Conservation (phyloP, 2,113 vertebrate genomes). For the Oreocharis arfaki region DNA sequence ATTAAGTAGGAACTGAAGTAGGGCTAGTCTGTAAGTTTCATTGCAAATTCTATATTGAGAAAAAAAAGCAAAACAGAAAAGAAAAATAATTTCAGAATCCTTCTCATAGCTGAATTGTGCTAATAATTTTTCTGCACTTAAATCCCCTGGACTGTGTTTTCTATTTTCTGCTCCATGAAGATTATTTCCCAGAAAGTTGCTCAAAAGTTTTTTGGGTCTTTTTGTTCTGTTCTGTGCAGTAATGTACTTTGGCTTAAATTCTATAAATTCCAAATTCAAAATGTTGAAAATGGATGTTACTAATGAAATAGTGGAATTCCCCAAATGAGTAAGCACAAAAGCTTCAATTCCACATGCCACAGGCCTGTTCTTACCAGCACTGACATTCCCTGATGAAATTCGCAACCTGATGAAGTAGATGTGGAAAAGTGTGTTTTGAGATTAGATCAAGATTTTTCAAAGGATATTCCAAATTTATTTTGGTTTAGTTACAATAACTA, state of each 20-base stretch:
- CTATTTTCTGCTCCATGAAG: not conserved
- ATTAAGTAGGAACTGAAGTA: not conserved
- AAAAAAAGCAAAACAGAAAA: not conserved
- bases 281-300: not conserved
- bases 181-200: not conserved
- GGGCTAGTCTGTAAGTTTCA: not conserved
- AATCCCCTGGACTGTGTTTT: not conserved
- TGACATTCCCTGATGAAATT: not conserved
- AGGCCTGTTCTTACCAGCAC: not conserved
- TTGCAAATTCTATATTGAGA: not conserved
- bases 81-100: not conserved
- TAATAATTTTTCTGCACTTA: not conserved
- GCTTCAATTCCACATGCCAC: not conserved
- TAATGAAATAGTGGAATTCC: not conserved
- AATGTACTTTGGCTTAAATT: not conserved
- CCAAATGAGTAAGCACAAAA: not conserved
- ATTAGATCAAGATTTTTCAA: not conserved
- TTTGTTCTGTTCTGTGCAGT: not conserved
- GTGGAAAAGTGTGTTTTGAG: not conserved
- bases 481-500: not conserved
- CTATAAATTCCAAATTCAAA: not conserved
- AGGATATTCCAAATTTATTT: not conserved
- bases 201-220: not conserved
- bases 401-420: not conserved
- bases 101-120: not conserved